Evolutionary conservation across 2,888 invertebrate genomes (phyloP), one percentile per base, ranked within the genome.

Genomic region (Nematopogon swammerdamellus): DNA sequence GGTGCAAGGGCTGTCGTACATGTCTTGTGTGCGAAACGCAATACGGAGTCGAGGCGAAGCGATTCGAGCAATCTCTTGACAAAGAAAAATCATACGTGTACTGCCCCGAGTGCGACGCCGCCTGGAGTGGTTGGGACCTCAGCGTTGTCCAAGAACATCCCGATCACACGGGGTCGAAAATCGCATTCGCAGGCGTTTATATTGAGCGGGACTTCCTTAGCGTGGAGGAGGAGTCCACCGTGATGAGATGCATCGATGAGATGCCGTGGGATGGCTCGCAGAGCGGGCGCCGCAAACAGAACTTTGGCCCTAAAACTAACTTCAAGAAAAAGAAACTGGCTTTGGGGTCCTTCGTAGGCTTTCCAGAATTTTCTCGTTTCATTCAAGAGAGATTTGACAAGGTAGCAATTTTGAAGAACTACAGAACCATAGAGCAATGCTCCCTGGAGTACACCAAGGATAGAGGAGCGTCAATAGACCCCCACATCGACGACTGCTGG

Each of bases 401-500:
- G 2, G 68, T 88, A 18, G 69, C 82, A 1, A 59, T 89, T 44
- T 68, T 96, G 48, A 67, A 79, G 54, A 80, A 83, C 57, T 97
- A 92, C 65, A 81, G 86, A 65, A 91, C 92, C 0, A 91, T 97
- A 49, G 97, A 99, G 65, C 93, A 98, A 64, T 99, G 99, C 69
- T 92, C 95, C 47, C 79, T 99, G 55, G 98, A 99, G 63, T 99
- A 99, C 71, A 85, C 89, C 57, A 89, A 92, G 0, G 70, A 72
- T 52, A 86, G 89, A 62, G 97, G 97, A 1, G 93, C 98, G 0
- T 91, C 93, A 1, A 99, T 99, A 57, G 98, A 98, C 70, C 94
- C 97, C 11, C 99, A 99, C 65, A 91, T 97, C 57, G 99, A 99
- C 70, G 99, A 99, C 63, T 94, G 93, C 64, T 99, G 99, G 99